phyloP scores from a whole-genome alignment of 2,888 invertebrate species.

The Neoitamus cyanurus region DNA sequence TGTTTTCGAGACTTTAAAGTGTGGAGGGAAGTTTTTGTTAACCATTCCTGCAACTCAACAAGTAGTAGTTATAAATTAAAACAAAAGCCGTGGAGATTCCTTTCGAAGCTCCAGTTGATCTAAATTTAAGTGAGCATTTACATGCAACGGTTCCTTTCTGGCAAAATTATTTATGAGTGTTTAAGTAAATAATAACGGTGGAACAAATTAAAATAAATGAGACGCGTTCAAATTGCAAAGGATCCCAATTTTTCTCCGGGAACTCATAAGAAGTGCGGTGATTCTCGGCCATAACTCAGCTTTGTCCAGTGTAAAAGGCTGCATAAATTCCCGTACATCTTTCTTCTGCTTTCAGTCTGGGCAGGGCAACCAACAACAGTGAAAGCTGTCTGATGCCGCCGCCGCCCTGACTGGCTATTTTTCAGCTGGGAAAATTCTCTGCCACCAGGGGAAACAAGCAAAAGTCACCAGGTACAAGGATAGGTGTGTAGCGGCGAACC shows the following conservation, averaged over 20 bases:
- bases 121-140: neutral
- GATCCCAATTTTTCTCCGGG: neutral
- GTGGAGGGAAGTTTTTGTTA: too few relatives aligned
- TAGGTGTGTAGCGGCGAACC: neutral
- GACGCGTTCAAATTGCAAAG: neutral
- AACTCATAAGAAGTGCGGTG: neutral
- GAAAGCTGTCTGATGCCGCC: neutral
- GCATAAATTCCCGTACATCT: neutral
- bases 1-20: too few relatives aligned
- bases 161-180: neutral
- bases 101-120: too few relatives aligned
- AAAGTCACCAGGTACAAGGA: neutral
- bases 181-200: neutral
- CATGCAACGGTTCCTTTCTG: neutral
- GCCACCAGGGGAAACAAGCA: neutral
- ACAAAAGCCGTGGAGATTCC: too few relatives aligned
- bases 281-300: neutral
- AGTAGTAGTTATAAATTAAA: too few relatives aligned
- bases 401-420: neutral
- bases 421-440: neutral
- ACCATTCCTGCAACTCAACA: too few relatives aligned
- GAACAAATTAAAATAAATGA: neutral
- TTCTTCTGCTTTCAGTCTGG: neutral
- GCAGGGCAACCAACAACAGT: neutral
- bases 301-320: slow-evolving; percentile 5